Conservation (phyloP, 2,797 vertebrate genomes). For the Manis javanica region DNA sequence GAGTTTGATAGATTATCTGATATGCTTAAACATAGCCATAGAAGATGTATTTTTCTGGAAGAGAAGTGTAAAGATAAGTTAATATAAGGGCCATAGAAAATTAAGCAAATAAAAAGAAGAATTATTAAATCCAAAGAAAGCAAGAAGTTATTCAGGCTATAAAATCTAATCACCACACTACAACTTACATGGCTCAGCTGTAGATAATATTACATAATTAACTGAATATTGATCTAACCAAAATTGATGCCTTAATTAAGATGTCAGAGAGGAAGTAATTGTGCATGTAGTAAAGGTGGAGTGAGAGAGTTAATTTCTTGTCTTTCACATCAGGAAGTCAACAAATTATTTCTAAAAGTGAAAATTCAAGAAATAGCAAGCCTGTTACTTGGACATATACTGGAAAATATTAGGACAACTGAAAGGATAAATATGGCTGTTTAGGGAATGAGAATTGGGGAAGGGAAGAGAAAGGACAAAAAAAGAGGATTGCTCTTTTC, state of each 20-base stretch:
- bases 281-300: not conserved
- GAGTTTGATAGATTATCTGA: not conserved
- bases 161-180: not conserved
- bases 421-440: not conserved
- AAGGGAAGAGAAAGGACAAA: not conserved
- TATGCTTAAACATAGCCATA: not conserved
- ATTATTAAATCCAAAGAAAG: not conserved
- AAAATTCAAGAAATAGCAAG: slow-evolving; percentile 1
- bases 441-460: not conserved
- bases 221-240: not conserved
- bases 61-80: not conserved
- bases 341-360: not conserved
- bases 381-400: not conserved
- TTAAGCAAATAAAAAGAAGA: not conserved
- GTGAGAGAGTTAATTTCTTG: not conserved
- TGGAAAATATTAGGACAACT: not conserved
- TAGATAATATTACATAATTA: not conserved
- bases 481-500: not conserved
- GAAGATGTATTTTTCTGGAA: not conserved
- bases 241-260: not conserved
- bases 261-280: not conserved
- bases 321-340: not conserved
- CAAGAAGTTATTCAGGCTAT: not conserved
- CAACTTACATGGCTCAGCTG: not conserved
- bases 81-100: not conserved